A percentile compares a stretch with the other conserved stretches of the same genome.
These are phyloP conservation scores for Castor canadensis DNA, from an alignment of 2,113 vertebrate species.

Conservation along the genomic window DNA sequence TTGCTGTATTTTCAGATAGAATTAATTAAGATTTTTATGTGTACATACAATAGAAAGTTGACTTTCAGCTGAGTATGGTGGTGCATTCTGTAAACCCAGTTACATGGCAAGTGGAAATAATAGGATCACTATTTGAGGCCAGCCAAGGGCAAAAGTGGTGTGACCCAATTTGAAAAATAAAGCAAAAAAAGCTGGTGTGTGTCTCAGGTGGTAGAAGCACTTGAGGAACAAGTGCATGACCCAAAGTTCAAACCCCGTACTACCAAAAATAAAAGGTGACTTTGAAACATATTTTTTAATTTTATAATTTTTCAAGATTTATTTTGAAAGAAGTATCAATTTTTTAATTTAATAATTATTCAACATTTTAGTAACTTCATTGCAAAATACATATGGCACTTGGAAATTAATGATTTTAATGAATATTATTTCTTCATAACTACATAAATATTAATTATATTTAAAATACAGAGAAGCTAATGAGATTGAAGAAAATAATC, in stretches of 20 bases:
- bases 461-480: background rate
- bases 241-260: too few relatives aligned
- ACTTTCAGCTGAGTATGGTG: too few relatives aligned
- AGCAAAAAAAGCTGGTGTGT: too few relatives aligned
- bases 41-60: background rate
- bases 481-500: background rate
- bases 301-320: background rate
- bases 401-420: background rate
- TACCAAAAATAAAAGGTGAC: too few relatives aligned
- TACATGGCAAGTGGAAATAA: too few relatives aligned
- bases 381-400: background rate
- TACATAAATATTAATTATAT: background rate
- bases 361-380: background rate
- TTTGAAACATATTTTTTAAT: background rate
- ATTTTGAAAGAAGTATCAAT: background rate
- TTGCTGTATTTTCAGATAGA: background rate
- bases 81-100: too few relatives aligned
- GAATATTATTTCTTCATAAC: background rate
- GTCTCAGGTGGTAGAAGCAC: too few relatives aligned
- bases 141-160: too few relatives aligned
- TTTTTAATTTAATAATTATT: background rate
- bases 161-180: too few relatives aligned
- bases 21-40: background rate
- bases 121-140: too few relatives aligned
- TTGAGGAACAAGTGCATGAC: too few relatives aligned